A percentile compares a stretch with the other conserved stretches of the same genome.
phyloP scores from a whole-genome alignment of 2,113 vertebrate genomes.

The Malurus elegans region DNA sequence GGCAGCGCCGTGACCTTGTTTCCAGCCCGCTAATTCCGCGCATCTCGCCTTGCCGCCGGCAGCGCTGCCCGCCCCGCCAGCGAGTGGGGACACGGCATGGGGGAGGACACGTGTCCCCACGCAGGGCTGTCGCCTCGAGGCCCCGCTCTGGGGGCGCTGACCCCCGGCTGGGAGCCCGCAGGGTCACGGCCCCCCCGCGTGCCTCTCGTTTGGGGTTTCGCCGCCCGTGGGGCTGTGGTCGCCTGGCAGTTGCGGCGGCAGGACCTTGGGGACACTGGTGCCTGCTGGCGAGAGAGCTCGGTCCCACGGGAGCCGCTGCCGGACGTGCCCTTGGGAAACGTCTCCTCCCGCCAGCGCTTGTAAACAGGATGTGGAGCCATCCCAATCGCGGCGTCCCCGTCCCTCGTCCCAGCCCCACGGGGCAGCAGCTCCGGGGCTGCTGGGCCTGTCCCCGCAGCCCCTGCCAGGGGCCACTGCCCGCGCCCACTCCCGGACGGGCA shows the following conservation, averaged over 20 bases:
- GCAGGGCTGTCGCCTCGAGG: background rate
- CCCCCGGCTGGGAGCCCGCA: background rate
- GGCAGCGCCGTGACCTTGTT: conserved; percentile 29
- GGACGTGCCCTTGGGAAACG: background rate
- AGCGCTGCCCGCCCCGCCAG: background rate
- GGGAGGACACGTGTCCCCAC: background rate
- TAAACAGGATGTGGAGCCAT: conserved; percentile 54
- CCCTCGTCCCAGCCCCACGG: background rate
- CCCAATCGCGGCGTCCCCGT: background rate
- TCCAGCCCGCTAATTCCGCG: background rate
- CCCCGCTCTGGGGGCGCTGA: background rate
- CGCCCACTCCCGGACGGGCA: background rate
- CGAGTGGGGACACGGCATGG: background rate
- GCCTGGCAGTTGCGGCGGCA: fast-evolving
- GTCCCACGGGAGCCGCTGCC: background rate
- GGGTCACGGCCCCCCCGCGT: background rate
- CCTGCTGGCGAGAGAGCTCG: background rate
- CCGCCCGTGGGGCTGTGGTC: too few relatives aligned
- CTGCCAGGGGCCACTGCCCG: background rate
- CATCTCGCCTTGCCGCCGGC: background rate
- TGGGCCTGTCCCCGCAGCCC: fast-evolving
- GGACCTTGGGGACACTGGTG: fast-evolving
- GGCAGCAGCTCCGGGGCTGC: background rate
- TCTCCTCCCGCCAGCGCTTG: background rate
- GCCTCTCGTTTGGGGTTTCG: background rate